A percentile compares a stretch with the other conserved stretches of the same genome.
Conservation (phyloP, 2,113 vertebrate genomes). For the Prunella himalayana region DNA sequence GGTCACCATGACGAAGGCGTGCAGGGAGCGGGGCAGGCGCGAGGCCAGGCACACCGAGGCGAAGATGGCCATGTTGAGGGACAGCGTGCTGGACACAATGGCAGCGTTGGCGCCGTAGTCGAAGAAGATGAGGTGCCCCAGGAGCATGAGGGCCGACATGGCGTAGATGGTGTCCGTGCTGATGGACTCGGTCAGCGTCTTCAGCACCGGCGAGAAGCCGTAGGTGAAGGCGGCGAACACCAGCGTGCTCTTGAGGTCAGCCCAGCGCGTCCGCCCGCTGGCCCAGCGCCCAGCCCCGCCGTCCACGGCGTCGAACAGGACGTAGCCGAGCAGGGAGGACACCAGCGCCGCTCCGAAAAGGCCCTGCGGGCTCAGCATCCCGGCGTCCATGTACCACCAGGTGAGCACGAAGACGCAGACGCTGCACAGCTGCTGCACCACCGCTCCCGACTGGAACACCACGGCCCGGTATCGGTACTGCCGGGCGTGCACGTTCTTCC, state of each 20-base stretch:
- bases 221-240: constrained; percentile 93
- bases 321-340: constrained; percentile 83
- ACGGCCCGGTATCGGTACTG: constrained; percentile 88
- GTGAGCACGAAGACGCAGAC: constrained; percentile 89
- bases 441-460: constrained; percentile 87
- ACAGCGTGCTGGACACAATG: constrained; percentile 87
- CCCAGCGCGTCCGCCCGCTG: constrained; percentile 79
- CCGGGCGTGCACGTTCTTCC: constrained; percentile 85
- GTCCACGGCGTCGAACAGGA: constrained; percentile 79
- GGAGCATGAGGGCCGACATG: constrained; percentile 92
- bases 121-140: constrained; percentile 92
- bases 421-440: constrained; percentile 91
- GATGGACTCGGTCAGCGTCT: constrained; percentile 93
- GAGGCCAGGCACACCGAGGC: constrained; percentile 94
- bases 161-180: constrained; percentile 97
- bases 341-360: constrained; percentile 78
- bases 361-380: constrained; percentile 78
- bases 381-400: constrained; percentile 95
- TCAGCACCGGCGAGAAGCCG: constrained; percentile 91
- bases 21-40: constrained; percentile 85
- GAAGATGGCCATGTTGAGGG: constrained; percentile 94
- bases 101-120: constrained; percentile 88
- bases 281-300: constrained; percentile 49
- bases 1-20: constrained; percentile 92
- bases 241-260: constrained; percentile 87